Base-by-base conservation (phyloP, 2,888 invertebrate genomes). In the Sialis lutaria region DNA sequence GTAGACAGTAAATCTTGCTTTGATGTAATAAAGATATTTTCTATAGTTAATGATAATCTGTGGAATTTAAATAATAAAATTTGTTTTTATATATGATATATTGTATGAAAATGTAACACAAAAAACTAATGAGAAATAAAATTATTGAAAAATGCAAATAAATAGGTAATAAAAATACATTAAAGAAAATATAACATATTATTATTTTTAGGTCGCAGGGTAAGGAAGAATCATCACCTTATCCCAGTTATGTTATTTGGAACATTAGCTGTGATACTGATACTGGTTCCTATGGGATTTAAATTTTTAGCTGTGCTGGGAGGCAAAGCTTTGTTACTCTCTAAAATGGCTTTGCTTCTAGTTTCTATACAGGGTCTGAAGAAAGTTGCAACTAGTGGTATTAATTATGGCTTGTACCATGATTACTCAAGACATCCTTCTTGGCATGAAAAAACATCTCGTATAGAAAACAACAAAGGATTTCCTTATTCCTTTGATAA, bases 231-330 rank as follows among this genome's bases (percentile, higher is more conserved):
- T 46, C 75, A 78, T 42, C 73, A 75, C 42, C 77, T 85, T 73
- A 72, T 83, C 64, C 79, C 83, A 0, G 74, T 85, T 64, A 75
- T 87, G 74, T 77, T 86, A 70, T 84, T 85, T 58, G 85, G 83
- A 1, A 66, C 84, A 12, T 73, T 86, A 32, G 77, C 85, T 10
- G 74, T 87, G 58, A 81, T 83, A 1, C 77, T 84, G 60, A 77
- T 87, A 4, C 60, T 87, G 1, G 69, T 87, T 9, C 87, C 87
- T 0, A 77, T 87, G 76, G 87, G 86, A 9, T 88, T 88, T 60
- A 86, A 88, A 61, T 81, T 88, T 62, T 69, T 88, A 1, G 84
- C 87, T 0, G 80, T 87, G 1, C 69, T 88, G 2, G 84, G 85
- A 5, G 87, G 86, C 33, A 88, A 87, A 59, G 86, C 87, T 0